A percentile compares a stretch with the other conserved stretches of the same genome.
These are phyloP conservation scores for Trachelus stipa DNA, from an alignment of 2,888 invertebrate species.

Conservation along the genomic window DNA sequence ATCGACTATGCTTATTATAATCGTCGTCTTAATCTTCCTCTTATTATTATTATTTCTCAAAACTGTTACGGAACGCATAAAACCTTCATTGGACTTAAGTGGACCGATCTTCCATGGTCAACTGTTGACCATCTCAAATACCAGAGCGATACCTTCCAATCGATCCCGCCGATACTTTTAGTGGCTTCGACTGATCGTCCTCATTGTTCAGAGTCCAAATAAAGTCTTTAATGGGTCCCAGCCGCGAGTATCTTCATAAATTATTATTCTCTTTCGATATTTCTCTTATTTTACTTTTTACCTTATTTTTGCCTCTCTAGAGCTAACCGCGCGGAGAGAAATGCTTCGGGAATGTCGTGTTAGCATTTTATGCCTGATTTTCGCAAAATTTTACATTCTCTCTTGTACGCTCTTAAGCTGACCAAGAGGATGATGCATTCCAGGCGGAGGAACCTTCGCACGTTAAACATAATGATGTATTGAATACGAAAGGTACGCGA, in stretches of 20 bases:
- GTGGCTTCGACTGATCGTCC: conserved; percentile 28
- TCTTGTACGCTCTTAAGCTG: not conserved
- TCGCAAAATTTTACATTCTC: not conserved
- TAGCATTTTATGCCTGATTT: conserved; percentile 26
- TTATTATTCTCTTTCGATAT: conserved; percentile 16
- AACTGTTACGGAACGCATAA: not conserved
- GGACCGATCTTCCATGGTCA: not conserved
- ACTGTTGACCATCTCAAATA: not conserved
- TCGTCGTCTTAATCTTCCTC: not conserved
- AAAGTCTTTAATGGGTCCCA: conserved; percentile 35
- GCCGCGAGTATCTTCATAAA: conserved; percentile 27
- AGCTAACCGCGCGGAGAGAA: not conserved
- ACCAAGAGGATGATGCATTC: not conserved
- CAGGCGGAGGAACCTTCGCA: not conserved
- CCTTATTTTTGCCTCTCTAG: not conserved
- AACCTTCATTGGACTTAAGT: not conserved
- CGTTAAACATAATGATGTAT: not conserved
- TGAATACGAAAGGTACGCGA: not conserved
- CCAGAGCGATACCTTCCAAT: not conserved
- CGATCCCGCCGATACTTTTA: not conserved
- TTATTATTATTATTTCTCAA: not conserved
- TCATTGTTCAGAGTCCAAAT: conserved; percentile 35
- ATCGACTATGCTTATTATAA: not conserved
- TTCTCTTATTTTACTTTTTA: conserved; percentile 4
- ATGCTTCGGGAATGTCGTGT: not conserved